Evolutionary conservation across 2,113 vertebrate genomes (phyloP).

Genomic region (Hiodon alosoides): DNA sequence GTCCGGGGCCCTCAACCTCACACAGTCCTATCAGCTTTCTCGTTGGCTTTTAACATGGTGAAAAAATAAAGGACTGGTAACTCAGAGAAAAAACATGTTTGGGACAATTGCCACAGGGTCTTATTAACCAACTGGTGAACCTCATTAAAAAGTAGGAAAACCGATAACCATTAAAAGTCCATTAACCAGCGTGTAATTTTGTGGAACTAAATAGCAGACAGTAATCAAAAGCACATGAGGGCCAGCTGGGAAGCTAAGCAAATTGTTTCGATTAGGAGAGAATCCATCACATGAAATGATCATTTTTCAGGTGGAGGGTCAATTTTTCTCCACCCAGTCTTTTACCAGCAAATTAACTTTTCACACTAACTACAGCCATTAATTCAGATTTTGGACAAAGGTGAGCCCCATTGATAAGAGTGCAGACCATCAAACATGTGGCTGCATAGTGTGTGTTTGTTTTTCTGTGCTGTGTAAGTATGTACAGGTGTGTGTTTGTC

Average conservation of each 20-base stretch:
- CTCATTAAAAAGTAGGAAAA: slow-evolving; percentile 97
- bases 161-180: slow-evolving; percentile 99
- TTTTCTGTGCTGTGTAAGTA: slow-evolving; percentile 31
- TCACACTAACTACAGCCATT: slow-evolving; percentile 76
- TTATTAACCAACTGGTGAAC: slow-evolving; percentile 98
- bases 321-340: slow-evolving; percentile 72
- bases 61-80: slow-evolving; percentile 74
- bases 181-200: slow-evolving; percentile 99
- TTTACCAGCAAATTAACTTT: slow-evolving; percentile 62
- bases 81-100: slow-evolving; percentile 60
- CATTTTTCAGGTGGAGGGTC: slow-evolving; percentile 77
- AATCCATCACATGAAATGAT: slow-evolving; percentile 92
- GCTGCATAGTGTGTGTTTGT: slow-evolving; percentile 37
- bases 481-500: slow-evolving; percentile 26
- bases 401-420: slow-evolving; percentile 56
- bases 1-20: too few relatives aligned
- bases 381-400: slow-evolving; percentile 70
- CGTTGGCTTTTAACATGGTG: slow-evolving; percentile 69
- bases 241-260: slow-evolving; percentile 96
- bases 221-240: slow-evolving; percentile 99
- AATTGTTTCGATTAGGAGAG: slow-evolving; percentile 94
- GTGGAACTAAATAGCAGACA: slow-evolving; percentile 98
- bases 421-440: slow-evolving; percentile 64
- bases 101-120: slow-evolving; percentile 88
- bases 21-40: slow-evolving; percentile 47